Evolutionary conservation across 2,113 vertebrate genomes (phyloP).

Genomic region (Abramis brama): DNA sequence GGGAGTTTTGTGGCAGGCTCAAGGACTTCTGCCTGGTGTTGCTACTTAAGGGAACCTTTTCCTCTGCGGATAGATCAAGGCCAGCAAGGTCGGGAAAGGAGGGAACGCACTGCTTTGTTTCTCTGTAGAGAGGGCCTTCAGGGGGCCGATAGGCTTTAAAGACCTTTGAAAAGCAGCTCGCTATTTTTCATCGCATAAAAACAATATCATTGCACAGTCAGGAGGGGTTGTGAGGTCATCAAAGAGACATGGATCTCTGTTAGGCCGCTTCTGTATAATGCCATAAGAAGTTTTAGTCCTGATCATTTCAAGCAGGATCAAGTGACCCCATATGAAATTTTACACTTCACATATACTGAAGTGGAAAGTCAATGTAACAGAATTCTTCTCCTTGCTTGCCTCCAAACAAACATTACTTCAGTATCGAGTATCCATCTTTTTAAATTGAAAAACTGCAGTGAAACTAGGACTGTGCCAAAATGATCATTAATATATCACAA

Average conservation of each 20-base stretch:
- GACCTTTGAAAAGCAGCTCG: constrained; percentile 46
- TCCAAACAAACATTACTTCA: neutral
- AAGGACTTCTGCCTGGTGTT: constrained; percentile 59
- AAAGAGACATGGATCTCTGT: constrained; percentile 28
- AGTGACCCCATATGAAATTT: neutral
- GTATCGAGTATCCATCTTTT: neutral
- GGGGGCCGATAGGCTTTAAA: constrained; percentile 48
- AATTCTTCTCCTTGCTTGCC: neutral
- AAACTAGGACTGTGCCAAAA: neutral
- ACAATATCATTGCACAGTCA: constrained; percentile 48
- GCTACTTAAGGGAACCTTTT: constrained; percentile 53
- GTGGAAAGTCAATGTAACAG: neutral
- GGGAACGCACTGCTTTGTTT: constrained; percentile 51
- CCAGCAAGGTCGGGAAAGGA: constrained; percentile 41
- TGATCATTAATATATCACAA: too few relatives aligned
- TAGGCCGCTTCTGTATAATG: neutral
- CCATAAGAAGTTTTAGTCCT: constrained; percentile 16
- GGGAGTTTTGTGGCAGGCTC: constrained; percentile 52
- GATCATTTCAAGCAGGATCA: constrained; percentile 19
- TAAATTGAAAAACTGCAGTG: neutral
- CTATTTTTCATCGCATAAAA: constrained; percentile 40
- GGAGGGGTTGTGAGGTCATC: constrained; percentile 43
- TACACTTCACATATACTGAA: neutral
- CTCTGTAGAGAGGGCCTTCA: constrained; percentile 37
- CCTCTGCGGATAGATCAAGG: constrained; percentile 58